A percentile compares a stretch with the other conserved stretches of the same genome.
These are phyloP conservation scores for Phortica variegata DNA, from an alignment of 1,140 invertebrate species.

Conservation along the genomic window DNA sequence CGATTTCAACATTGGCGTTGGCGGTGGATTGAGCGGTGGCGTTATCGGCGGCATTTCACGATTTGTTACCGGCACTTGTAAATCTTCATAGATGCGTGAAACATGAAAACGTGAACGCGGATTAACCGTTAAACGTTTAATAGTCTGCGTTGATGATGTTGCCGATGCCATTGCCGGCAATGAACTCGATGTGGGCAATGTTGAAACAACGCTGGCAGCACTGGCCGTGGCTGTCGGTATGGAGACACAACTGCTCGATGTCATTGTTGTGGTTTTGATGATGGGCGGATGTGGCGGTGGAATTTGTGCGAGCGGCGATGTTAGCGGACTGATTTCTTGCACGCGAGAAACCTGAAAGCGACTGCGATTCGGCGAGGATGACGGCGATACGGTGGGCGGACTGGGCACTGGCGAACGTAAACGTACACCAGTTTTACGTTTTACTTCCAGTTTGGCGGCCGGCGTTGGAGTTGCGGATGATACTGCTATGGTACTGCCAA, in stretches of 20 bases:
- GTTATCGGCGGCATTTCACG: constrained; percentile 35
- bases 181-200: constrained; percentile 45
- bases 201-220: background rate
- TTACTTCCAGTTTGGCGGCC: constrained; percentile 54
- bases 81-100: constrained; percentile 50
- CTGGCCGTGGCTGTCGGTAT: constrained; percentile 28
- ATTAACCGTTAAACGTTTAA: constrained; percentile 42
- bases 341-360: constrained; percentile 65
- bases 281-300: constrained; percentile 26
- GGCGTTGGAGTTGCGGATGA: constrained; percentile 32
- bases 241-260: constrained; percentile 43
- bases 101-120: constrained; percentile 50
- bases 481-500: constrained; percentile 37
- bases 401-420: constrained; percentile 69
- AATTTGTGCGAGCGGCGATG: constrained; percentile 39
- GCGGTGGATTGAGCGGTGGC: constrained; percentile 43
- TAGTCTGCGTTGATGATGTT: constrained; percentile 47
- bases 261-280: constrained; percentile 17
- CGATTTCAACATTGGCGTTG: constrained; percentile 47
- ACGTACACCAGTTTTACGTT: constrained; percentile 60
- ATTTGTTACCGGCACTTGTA: constrained; percentile 29
- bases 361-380: constrained; percentile 66
- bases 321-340: constrained; percentile 54
- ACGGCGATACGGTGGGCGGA: constrained; percentile 69
- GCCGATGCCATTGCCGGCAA: constrained; percentile 48